These are phyloP conservation scores for Rhineura floridana DNA, from an alignment of 2,113 vertebrate genomes.

Conservation along the genomic window DNA sequence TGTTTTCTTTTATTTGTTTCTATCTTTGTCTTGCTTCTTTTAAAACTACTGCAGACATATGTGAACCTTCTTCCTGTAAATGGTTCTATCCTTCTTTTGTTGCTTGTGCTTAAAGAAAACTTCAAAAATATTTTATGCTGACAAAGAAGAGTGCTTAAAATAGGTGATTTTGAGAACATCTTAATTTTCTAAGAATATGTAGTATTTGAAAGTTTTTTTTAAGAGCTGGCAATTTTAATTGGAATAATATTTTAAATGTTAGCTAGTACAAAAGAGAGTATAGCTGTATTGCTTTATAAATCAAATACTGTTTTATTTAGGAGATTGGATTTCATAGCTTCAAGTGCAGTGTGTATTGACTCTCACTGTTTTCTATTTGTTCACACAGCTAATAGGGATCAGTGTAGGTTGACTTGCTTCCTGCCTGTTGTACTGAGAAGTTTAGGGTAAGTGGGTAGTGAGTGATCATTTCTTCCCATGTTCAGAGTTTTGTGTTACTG, in stretches of 20 bases:
- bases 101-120: background rate
- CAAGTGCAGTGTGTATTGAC: background rate
- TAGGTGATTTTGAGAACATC: background rate
- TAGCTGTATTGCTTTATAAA: background rate
- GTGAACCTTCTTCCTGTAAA: background rate
- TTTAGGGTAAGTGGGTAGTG: background rate
- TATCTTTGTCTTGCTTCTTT: slow-evolving; percentile 5
- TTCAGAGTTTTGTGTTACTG: background rate
- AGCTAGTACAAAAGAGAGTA: background rate
- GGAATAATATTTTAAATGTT: background rate
- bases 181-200: background rate
- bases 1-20: slow-evolving; percentile 45
- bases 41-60: background rate
- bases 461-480: background rate
- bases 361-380: background rate
- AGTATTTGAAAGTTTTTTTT: background rate
- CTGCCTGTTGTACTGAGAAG: background rate
- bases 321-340: background rate
- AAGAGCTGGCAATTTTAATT: background rate
- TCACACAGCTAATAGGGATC: background rate
- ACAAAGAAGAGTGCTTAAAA: background rate
- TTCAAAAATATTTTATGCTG: background rate
- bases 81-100: background rate
- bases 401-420: background rate
- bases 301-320: background rate